Percentiles rank a stretch among this genome's conserved stretches.
Conservation (phyloP, 2,888 invertebrate genomes). For the Lycia hirtaria region DNA sequence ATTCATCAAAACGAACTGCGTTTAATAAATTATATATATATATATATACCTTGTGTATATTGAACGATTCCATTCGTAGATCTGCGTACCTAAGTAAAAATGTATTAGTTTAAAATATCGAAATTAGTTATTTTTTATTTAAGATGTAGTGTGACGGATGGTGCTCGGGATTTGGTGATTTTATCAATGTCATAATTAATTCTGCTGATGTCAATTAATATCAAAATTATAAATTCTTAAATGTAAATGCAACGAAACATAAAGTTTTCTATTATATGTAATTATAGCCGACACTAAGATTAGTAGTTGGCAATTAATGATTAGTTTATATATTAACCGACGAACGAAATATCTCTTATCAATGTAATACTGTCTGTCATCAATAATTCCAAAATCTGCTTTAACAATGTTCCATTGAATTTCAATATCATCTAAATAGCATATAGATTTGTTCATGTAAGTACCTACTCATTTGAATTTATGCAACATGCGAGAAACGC, state of each 20-base stretch:
- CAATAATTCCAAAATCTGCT: too few relatives aligned
- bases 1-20: conserved; percentile 59
- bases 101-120: conserved; percentile 49
- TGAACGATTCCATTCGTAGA: conserved; percentile 51
- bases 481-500: too few relatives aligned
- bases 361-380: too few relatives aligned
- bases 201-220: conserved; percentile 18
- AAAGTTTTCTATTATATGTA: too few relatives aligned
- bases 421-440: too few relatives aligned
- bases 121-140: conserved; percentile 42
- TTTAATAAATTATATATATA: conserved; percentile 23
- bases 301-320: too few relatives aligned
- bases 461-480: too few relatives aligned
- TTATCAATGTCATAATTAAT: neutral
- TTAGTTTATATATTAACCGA: too few relatives aligned
- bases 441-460: too few relatives aligned
- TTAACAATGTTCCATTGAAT: too few relatives aligned
- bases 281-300: too few relatives aligned
- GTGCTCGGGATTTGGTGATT: conserved; percentile 25
- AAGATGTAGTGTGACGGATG: conserved; percentile 4
- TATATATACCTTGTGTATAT: conserved; percentile 43
- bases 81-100: conserved; percentile 47
- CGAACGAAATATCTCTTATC: too few relatives aligned
- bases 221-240: neutral
- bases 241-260: neutral